Base-by-base conservation (phyloP, 1,140 invertebrate genomes). In the Caenorhabditis elegans region DNA sequence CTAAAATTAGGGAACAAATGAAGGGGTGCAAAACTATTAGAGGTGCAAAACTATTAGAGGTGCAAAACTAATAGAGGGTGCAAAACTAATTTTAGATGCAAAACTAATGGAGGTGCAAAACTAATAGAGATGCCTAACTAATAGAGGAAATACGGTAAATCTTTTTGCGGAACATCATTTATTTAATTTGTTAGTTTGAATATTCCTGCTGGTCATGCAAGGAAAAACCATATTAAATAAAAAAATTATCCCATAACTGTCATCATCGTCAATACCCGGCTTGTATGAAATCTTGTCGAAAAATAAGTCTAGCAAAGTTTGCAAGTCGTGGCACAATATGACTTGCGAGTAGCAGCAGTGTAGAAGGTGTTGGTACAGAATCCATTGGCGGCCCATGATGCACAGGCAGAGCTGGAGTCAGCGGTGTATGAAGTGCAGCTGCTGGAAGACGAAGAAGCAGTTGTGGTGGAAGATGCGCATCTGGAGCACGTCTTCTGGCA, bases 351-450 rank as follows among this genome's bases (percentile, higher is more conserved):
- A 22, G 75, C 75, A 15, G 47, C 13, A 0, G 75, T 77, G 75
- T 77, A 77, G 47, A 48, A 77, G 24, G 75, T 77, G 46, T 77
- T 77, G 46, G 24, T 77, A 15, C 75, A 77, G 75, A 77, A 77
- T 48, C 75, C 75, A 24, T 77, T 77, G 22, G 15, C 28, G 15
- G 75, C 75, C 75, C 75, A 77, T 5, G 43, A 4, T 0, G 43
- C 15, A 17, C 75, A 77, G 19, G 43, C 15, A 3, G 28, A 19
- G 47, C 28, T 48, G 36, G 43, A 47, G 15, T 49, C 43, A 15
- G 75, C 22, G 75, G 26, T 77, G 26, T 77, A 49, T 15, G 26
- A 34, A 4, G 60, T 70, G 10, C 60, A 70, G 26, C 53, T 60
- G 28, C n/a, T 24, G 13, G 53, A 60, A 28, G 53, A 26, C 0